These are phyloP conservation scores for Netelia inedita DNA, from an alignment of 2,888 invertebrate genomes.

Conservation along the genomic window DNA sequence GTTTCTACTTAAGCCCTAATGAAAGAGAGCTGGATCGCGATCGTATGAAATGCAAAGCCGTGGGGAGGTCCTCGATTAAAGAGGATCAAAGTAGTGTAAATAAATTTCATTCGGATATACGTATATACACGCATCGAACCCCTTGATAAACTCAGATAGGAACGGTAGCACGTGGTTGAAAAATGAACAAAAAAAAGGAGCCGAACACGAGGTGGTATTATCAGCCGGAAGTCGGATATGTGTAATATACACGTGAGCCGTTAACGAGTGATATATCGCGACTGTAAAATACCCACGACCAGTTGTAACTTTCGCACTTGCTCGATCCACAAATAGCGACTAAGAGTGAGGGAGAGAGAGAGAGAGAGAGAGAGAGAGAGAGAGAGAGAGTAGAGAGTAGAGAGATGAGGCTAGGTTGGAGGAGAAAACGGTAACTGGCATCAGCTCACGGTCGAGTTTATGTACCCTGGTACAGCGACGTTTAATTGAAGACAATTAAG, in stretches of 20 bases:
- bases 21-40: slow-evolving; percentile 39
- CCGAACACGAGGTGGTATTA: slow-evolving; percentile 24
- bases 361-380: background rate
- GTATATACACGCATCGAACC: slow-evolving; percentile 9
- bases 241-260: background rate
- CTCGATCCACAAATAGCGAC: slow-evolving; percentile 9
- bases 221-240: slow-evolving; percentile 40
- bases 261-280: slow-evolving; percentile 54
- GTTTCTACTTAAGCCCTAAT: slow-evolving; percentile 32
- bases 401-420: background rate
- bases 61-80: slow-evolving; percentile 41
- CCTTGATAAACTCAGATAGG: background rate
- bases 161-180: slow-evolving; percentile 16
- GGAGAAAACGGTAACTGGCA: slow-evolving; percentile 38
- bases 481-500: slow-evolving; percentile 61
- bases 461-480: slow-evolving; percentile 35
- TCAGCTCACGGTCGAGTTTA: slow-evolving; percentile 44
- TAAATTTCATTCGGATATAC: slow-evolving; percentile 42
- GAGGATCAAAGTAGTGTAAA: slow-evolving; percentile 54
- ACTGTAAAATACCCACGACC: slow-evolving; percentile 49
- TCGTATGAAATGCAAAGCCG: slow-evolving; percentile 40
- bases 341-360: background rate
- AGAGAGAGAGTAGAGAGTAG: slow-evolving; percentile 6
- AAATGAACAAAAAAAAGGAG: slow-evolving; percentile 2
- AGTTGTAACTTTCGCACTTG: slow-evolving; percentile 43